These are phyloP conservation scores for Liparis tanakae DNA, from an alignment of 2,797 vertebrate genomes.

Conservation along the genomic window DNA sequence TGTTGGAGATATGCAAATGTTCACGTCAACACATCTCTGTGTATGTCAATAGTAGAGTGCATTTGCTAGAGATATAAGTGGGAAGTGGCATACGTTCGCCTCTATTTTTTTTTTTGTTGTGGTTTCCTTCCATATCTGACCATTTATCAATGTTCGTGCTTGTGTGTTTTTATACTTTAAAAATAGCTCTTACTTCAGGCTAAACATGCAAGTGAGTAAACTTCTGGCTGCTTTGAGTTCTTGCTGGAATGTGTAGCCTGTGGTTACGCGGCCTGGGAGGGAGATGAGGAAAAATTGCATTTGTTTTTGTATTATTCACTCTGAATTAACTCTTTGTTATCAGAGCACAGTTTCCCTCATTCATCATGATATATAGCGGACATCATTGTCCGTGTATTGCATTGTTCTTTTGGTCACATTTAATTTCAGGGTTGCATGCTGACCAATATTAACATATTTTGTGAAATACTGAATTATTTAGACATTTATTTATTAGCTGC, in stretches of 20 bases:
- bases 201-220: slow-evolving; percentile 35
- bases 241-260: slow-evolving; percentile 56
- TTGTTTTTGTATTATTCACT: slow-evolving; percentile 42
- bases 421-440: neutral
- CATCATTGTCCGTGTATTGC: neutral
- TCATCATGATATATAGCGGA: slow-evolving; percentile 18
- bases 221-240: slow-evolving; percentile 40
- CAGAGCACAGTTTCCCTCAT: slow-evolving; percentile 24
- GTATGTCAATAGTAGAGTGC: slow-evolving; percentile 30
- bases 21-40: slow-evolving; percentile 26
- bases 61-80: slow-evolving; percentile 20
- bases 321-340: slow-evolving; percentile 67
- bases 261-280: slow-evolving; percentile 54
- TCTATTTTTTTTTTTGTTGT: slow-evolving; percentile 11
- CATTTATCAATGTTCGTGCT: neutral
- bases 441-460: neutral
- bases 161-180: too few species aligned
- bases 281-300: slow-evolving; percentile 53
- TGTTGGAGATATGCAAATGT: slow-evolving; percentile 51
- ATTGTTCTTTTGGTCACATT: neutral
- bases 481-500: neutral
- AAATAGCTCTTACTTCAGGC: slow-evolving; percentile 29
- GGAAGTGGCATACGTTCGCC: neutral
- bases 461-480: neutral
- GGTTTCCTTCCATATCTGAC: neutral